These are phyloP conservation scores for Trachelus tabidus DNA, from an alignment of 2,888 invertebrate species.

Conservation along the genomic window DNA sequence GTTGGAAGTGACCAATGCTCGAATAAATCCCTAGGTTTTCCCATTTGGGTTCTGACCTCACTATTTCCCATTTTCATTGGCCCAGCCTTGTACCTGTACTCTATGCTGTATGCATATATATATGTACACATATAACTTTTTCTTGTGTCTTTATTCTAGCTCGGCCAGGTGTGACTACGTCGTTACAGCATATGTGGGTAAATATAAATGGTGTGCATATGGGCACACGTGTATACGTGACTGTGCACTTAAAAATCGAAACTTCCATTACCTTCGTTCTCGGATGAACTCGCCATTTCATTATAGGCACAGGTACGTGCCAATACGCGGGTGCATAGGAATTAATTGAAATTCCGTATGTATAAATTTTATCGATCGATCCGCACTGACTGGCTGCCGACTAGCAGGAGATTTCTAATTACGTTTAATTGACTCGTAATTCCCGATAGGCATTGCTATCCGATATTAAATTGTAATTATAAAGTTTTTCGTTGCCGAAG, in stretches of 20 bases:
- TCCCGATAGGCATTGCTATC: not conserved
- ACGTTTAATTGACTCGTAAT: not conserved
- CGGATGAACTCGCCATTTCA: not conserved
- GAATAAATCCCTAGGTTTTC: constrained; percentile 4
- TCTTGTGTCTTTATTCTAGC: not conserved
- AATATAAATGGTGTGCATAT: too few species aligned
- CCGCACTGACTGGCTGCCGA: not conserved
- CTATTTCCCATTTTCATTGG: not conserved
- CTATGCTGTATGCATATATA: not conserved
- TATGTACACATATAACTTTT: not conserved
- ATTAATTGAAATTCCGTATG: not conserved
- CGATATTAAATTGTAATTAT: not conserved
- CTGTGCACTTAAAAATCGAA: not conserved
- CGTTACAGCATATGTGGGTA: not conserved
- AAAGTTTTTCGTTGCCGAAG: not conserved
- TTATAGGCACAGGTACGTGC: not conserved
- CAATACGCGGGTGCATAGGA: not conserved
- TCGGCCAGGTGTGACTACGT: not conserved
- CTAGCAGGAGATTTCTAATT: not conserved
- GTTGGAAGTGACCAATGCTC: constrained; percentile 5
- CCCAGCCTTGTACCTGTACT: not conserved
- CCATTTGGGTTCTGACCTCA: not conserved
- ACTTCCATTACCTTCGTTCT: not conserved
- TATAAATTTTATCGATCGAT: not conserved
- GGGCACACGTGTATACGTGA: not conserved